Evolutionary conservation across 2,113 vertebrate species (phyloP).

Genomic region (Addax nasomaculatus): DNA sequence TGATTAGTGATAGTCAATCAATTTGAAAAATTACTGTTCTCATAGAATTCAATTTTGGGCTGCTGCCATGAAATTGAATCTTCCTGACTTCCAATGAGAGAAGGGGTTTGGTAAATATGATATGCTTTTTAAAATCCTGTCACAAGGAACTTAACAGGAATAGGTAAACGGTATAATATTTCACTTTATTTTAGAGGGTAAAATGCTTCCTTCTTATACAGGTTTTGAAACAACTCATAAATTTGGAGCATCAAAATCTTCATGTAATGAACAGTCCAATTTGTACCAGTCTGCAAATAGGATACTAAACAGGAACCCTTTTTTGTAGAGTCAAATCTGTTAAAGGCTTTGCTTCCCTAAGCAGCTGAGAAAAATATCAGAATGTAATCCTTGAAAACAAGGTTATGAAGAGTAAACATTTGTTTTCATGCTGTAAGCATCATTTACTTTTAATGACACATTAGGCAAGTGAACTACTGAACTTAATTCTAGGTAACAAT

Average conservation of each 20-base stretch:
- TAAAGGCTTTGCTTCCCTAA: not conserved
- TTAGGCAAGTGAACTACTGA: not conserved
- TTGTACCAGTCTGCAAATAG: not conserved
- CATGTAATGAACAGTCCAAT: not conserved
- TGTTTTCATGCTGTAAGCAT: not conserved
- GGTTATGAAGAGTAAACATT: not conserved
- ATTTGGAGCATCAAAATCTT: not conserved
- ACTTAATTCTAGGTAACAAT: not conserved
- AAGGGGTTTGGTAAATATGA: constrained; percentile 1
- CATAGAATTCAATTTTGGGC: constrained; percentile 39
- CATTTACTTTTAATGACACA: not conserved
- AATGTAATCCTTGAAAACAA: not conserved
- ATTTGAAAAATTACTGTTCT: constrained; percentile 62
- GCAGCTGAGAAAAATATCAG: not conserved
- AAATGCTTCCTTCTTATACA: not conserved
- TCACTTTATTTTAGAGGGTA: not conserved
- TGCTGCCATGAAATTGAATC: constrained; percentile 45
- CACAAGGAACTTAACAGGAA: not conserved
- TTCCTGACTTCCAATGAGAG: constrained; percentile 41
- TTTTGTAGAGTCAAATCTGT: not conserved
- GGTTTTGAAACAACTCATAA: not conserved
- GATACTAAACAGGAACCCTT: not conserved
- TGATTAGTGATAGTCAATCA: constrained; percentile 48
- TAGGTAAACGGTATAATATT: constrained; percentile 1
- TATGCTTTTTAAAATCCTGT: not conserved